Base-by-base conservation (phyloP, 2,113 vertebrate species). In the Dipodomys merriami region DNA sequence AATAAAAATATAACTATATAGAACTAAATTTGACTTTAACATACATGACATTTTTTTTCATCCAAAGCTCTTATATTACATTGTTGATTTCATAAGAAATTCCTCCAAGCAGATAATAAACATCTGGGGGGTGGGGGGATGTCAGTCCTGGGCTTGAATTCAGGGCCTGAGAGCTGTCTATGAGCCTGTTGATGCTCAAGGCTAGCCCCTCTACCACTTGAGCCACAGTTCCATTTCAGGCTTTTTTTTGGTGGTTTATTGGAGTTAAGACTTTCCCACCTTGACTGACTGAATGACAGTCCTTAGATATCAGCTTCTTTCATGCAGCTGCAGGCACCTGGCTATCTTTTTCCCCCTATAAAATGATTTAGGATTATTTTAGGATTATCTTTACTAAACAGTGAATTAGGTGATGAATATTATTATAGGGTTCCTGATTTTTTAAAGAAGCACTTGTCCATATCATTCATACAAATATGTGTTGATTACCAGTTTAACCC, bases 11-110 rank as follows among this genome's bases (percentile, higher is more conserved):
- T 6, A 89, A 35, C 60, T 57, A 23, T 62, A 83, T 81, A n/a
- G 84, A 94, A 96, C 19, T 88, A 83, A 82, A 39, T 67, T 83
- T n/a, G 91, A 39, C 71, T 95, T 68, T 96, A 78, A 83, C 95
- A 60, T 78, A 3, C 1, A n/a, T 89, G 86, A 0, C 33, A 22
- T 5, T 90, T 83, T 92, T 92, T 49, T 57, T 44, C 46, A 91
- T 39, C 39, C 30, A 65, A 95, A 91, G 44, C 23, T 5, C 13
- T 71, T 91, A 20, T 6, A 30, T 65, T 85, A 18, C 18, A 44
- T 46, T 92, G 35, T 88, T 95, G 87, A 86, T 84, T 91, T 91
- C 71, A 78, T 77, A 88, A 95, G 30, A 30, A 73, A 82, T 93
- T 95, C 74, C 16, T 35, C n/a, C 25, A 83, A 35, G 30, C 57